These are phyloP conservation scores for Tryphoninae sp. DNA, from an alignment of 2,888 invertebrate species.

Conservation along the genomic window DNA sequence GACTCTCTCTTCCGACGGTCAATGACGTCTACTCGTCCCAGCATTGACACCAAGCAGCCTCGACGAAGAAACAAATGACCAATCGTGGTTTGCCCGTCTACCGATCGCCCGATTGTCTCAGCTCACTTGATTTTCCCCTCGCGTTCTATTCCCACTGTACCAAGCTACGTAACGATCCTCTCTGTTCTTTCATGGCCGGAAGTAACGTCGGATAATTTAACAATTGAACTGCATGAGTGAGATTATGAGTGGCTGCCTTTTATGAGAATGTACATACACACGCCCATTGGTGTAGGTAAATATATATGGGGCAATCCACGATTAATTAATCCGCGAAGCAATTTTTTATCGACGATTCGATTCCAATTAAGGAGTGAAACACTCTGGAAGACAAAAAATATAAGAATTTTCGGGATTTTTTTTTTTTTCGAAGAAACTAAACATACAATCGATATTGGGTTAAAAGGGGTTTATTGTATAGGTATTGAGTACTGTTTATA, in stretches of 20 bases:
- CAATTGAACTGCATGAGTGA: constrained; percentile 55
- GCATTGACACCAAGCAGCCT: constrained; percentile 7
- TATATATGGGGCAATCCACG: no score
- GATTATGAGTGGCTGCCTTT: constrained; percentile 1
- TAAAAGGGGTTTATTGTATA: no score
- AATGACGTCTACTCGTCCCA: constrained; percentile 30
- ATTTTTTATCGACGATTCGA: no score
- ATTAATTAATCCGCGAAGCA: no score
- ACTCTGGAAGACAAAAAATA: no score
- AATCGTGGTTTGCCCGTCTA: constrained; percentile 33
- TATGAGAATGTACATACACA: no score
- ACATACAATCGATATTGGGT: no score
- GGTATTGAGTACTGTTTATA: no score
- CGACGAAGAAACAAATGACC: constrained; percentile 30
- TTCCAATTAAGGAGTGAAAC: no score
- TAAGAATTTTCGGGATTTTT: no score
- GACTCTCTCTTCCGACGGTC: constrained; percentile 20
- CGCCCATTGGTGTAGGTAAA: no score
- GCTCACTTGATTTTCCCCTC: constrained; percentile 47
- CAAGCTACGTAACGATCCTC: background rate
- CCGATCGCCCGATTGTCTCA: constrained; percentile 53
- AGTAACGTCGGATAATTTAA: constrained; percentile 55
- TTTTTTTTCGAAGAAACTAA: no score
- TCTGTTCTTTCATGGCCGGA: constrained; percentile 36
- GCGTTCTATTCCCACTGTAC: constrained; percentile 15